Conservation (phyloP, 2,888 invertebrate species). For the Diplazon laetatorius region DNA sequence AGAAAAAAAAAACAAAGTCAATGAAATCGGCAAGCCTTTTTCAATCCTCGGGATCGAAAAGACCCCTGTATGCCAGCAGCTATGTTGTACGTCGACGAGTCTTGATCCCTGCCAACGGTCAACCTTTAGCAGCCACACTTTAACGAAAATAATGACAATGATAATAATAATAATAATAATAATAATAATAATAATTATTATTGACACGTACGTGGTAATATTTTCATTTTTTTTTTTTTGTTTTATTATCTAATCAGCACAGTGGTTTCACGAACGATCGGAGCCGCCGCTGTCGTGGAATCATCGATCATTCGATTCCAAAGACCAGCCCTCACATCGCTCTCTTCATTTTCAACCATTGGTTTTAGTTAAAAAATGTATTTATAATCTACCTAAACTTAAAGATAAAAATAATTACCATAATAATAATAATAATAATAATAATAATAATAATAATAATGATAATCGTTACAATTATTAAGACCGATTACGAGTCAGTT, state of each 20-base stretch:
- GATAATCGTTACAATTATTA: conserved; percentile 64
- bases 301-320: conserved; percentile 34
- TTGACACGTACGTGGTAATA: conserved; percentile 20
- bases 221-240: conserved; percentile 67
- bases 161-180: no score
- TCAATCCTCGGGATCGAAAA: no score
- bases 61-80: no score
- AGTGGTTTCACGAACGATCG: conserved; percentile 63
- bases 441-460: conserved; percentile 68
- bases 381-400: conserved; percentile 72
- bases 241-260: conserved; percentile 74
- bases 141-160: no score
- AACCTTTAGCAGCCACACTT: no score
- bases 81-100: no score
- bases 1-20: conserved; percentile 32
- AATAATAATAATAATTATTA: background rate
- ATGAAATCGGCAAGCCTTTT: no score
- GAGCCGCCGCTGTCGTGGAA: conserved; percentile 41
- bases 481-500: conserved; percentile 68
- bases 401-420: conserved; percentile 71
- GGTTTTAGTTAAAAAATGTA: conserved; percentile 72
- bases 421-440: conserved; percentile 63
- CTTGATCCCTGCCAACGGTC: no score
- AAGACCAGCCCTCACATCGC: conserved; percentile 53
- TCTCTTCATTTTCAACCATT: conserved; percentile 45